phyloP scores from a whole-genome alignment of 1,140 invertebrate species.

The Philopotamus ludificatus region DNA sequence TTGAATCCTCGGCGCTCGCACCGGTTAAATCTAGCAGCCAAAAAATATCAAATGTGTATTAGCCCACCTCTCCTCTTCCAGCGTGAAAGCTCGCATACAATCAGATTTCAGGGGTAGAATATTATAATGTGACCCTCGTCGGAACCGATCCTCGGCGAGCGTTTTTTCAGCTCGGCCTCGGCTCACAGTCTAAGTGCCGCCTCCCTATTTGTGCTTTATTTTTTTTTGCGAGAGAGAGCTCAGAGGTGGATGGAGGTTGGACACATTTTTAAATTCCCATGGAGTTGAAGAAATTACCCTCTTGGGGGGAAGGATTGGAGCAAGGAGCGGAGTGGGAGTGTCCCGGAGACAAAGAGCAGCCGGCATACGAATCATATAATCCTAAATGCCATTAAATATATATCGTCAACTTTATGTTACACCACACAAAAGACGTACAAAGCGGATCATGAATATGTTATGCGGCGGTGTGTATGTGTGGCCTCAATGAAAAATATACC shows the following conservation, averaged over 20 bases:
- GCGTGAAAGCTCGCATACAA: constrained; percentile 29
- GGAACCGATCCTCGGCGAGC: not conserved
- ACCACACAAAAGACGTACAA: not conserved
- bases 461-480: too few species aligned
- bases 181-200: constrained; percentile 24
- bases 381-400: constrained; percentile 23
- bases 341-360: constrained; percentile 18
- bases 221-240: constrained; percentile 9
- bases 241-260: constrained; percentile 26
- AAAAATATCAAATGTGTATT: constrained; percentile 39
- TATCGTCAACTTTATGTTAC: not conserved
- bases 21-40: constrained; percentile 22
- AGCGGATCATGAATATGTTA: not conserved
- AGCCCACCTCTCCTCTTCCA: constrained; percentile 21
- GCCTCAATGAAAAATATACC: too few species aligned
- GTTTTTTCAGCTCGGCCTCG: not conserved
- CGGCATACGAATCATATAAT: constrained; percentile 20
- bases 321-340: constrained; percentile 9
- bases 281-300: constrained; percentile 35
- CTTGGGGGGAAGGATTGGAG: constrained; percentile 21
- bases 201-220: constrained; percentile 33
- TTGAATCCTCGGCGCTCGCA: not conserved
- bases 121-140: constrained; percentile 21
- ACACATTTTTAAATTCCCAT: constrained; percentile 39
- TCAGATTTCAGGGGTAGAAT: constrained; percentile 25